Conservation (phyloP, 2,888 invertebrate species). For the Drosophila nr. medialis region DNA sequence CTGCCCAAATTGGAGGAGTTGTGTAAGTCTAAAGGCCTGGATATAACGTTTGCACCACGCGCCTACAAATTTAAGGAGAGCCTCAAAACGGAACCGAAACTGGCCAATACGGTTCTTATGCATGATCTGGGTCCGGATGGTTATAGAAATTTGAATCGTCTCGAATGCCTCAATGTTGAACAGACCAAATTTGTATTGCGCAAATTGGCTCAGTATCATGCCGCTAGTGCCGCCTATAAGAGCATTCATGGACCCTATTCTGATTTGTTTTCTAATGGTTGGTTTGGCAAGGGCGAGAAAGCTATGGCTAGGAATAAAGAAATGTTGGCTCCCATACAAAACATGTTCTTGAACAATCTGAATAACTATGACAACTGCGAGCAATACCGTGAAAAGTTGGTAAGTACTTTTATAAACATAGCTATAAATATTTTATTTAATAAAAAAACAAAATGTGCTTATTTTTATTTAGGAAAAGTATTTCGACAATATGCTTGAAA, state of each 20-base stretch:
- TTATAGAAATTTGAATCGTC: conserved; percentile 77
- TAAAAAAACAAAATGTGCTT: neutral
- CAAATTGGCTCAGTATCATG: conserved; percentile 83
- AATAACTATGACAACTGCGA: conserved; percentile 50
- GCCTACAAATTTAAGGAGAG: conserved; percentile 54
- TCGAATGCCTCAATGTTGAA: conserved; percentile 74
- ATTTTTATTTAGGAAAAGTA: conserved; percentile 43
- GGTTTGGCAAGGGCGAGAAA: conserved; percentile 28
- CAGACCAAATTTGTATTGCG: conserved; percentile 74
- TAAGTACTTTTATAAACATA: conserved; percentile 30
- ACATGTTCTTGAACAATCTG: conserved; percentile 47
- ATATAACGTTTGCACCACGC: conserved; percentile 59
- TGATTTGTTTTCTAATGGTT: conserved; percentile 29
- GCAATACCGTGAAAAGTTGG: conserved; percentile 65
- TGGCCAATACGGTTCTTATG: conserved; percentile 68
- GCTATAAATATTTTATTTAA: too few species aligned
- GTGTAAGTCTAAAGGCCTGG: conserved; percentile 59
- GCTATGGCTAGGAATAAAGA: conserved; percentile 22
- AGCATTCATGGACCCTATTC: conserved; percentile 59
- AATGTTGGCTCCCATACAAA: conserved; percentile 28
- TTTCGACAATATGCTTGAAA: conserved; percentile 36
- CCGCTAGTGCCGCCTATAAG: conserved; percentile 72
- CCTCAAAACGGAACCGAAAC: conserved; percentile 46
- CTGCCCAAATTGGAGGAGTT: conserved; percentile 71
- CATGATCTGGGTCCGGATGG: conserved; percentile 75